Base-by-base conservation (phyloP, 1,140 invertebrate species). In the Drosophila bifasciata region DNA sequence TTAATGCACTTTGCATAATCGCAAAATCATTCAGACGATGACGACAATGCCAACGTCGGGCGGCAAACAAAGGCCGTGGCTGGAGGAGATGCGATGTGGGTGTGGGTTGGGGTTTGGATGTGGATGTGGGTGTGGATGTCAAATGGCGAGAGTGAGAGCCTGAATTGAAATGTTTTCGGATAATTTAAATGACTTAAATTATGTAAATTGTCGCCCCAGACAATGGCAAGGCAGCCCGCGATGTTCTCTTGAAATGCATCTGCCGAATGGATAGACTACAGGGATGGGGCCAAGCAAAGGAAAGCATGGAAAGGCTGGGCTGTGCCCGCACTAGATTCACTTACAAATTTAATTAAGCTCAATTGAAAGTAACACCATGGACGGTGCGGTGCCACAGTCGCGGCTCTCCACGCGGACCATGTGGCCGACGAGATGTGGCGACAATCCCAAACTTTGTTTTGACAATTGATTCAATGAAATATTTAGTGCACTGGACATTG, bases 301-400 rank as follows among this genome's bases (percentile, higher is more conserved):
- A 9, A 32, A n/a, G 19, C 7, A 6, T 25, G 23, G 0, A 7
- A 6, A 7, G 23, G 5, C 23, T 25, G 23, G 23, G 23, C 23
- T 36, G 32, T 36, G 71, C 81, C 79, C 83, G 88, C 88, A 90
- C 88, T 85, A 90, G 89, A 90, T 90, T 90, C 89, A 86, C 89
- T 90, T 90, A 90, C 89, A 90, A 90, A 90, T 90, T 90, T 90
- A 90, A 90, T 90, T 90, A 90, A 90, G 78, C 76, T 86, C 89
- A 90, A 90, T 90, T 90, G 89, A 89, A 90, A 90, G 86, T 77
- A 90, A 90, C 86, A 90, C 86, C 79, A 88, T 56, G 74, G 64
- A 79, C 57, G 70, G 44, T 49, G 44, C 32, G 11, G 48, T 43
- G 59, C 28, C 19, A 25, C 25, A 50, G 55, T 36, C 32, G 9